Evolutionary conservation across 2,797 vertebrate genomes (phyloP).

Genomic region (Martes flavigula): DNA sequence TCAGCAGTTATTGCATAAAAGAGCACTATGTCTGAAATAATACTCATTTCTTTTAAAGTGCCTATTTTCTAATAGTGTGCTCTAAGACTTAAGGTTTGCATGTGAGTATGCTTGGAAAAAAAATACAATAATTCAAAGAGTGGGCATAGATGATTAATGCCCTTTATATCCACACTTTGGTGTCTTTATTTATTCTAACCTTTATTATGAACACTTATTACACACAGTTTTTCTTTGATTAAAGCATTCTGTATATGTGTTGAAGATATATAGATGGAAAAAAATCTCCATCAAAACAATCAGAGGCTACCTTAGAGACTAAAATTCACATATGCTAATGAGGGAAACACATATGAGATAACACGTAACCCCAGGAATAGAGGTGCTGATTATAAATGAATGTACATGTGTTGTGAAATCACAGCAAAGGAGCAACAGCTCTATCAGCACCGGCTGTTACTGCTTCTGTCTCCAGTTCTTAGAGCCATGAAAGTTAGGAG

Average conservation of each 20-base stretch:
- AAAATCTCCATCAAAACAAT: not conserved
- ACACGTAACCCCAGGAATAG: not conserved
- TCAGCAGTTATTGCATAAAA: not conserved
- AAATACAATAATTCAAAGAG: not conserved
- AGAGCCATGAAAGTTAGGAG: not conserved
- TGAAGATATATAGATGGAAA: not conserved
- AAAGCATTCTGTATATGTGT: not conserved
- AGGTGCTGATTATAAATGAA: not conserved
- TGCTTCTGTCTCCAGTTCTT: not conserved
- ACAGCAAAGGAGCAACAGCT: not conserved
- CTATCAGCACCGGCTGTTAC: rapidly evolving
- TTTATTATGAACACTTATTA: not conserved
- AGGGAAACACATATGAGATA: no score
- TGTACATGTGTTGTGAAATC: not conserved
- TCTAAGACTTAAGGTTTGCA: not conserved
- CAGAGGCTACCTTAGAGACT: not conserved
- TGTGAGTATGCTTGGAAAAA: not conserved
- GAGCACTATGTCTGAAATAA: not conserved
- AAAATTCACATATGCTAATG: not conserved
- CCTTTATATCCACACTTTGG: not conserved
- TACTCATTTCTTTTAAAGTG: not conserved
- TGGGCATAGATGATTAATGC: not conserved
- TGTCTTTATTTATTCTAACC: not conserved
- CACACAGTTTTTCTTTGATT: not conserved
- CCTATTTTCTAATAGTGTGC: not conserved